Evolutionary conservation across 2,888 invertebrate genomes (phyloP).

Genomic region (Apotomis turbidana): DNA sequence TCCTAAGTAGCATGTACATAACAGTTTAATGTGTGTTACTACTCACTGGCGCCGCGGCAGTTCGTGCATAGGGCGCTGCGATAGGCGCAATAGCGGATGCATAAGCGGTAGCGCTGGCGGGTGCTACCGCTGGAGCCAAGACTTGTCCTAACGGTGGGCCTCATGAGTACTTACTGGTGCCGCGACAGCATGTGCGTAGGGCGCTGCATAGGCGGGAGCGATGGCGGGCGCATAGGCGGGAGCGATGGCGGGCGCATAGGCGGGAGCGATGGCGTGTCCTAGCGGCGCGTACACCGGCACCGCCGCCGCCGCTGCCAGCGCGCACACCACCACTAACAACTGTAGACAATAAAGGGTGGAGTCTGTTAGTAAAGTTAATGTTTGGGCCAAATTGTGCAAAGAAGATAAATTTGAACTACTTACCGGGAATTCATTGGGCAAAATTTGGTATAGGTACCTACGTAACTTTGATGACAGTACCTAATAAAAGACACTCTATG

Average conservation of each 20-base stretch:
- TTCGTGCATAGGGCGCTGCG: too few species aligned
- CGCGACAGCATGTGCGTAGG: conserved; percentile 40
- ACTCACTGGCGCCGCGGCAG: too few species aligned
- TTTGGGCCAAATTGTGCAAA: too few species aligned
- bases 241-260: conserved; percentile 44
- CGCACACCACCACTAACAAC: conserved; percentile 73
- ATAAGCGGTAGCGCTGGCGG: neutral
- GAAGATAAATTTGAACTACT: too few species aligned
- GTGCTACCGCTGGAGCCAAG: neutral
- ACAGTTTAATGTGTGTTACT: too few species aligned
- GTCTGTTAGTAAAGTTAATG: neutral
- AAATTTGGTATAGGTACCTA: too few species aligned
- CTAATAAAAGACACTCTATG: too few species aligned
- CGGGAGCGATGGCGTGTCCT: conserved; percentile 43
- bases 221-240: conserved; percentile 44
- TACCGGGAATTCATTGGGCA: too few species aligned
- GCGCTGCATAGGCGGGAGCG: conserved; percentile 48
- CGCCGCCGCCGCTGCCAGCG: conserved; percentile 67
- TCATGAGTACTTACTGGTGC: conserved; percentile 42
- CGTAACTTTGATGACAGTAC: too few species aligned
- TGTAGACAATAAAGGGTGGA: conserved; percentile 43
- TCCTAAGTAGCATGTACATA: too few species aligned
- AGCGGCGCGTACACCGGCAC: conserved; percentile 58
- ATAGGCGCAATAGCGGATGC: neutral
- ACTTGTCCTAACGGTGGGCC: neutral